Conservation (phyloP, 53 echinoderm and acorn worm genomes). For the Patiria pectinifera region DNA sequence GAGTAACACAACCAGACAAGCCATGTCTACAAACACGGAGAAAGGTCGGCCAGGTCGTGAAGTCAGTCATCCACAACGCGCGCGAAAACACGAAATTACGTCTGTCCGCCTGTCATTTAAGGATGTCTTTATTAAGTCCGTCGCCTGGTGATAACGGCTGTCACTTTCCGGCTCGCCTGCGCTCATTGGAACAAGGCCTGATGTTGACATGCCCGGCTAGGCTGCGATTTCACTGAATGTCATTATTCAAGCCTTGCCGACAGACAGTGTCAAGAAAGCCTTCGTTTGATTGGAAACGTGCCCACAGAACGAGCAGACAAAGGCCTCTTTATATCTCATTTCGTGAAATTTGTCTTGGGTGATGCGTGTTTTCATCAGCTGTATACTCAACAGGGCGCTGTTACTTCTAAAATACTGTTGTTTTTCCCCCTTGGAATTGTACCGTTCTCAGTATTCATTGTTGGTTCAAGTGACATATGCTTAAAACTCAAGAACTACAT, state of each 20-base stretch:
- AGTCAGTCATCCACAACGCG: neutral
- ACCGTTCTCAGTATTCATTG: neutral
- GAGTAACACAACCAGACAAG: neutral
- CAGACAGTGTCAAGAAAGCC: too few species aligned
- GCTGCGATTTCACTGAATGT: neutral
- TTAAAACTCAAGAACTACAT: neutral
- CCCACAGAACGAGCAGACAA: neutral
- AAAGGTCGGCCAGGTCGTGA: neutral
- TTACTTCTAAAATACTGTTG: neutral
- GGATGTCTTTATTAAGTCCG: constrained; percentile 21
- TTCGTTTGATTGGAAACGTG: neutral
- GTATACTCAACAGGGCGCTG: neutral
- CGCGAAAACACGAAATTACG: constrained; percentile 31
- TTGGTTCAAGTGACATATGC: neutral
- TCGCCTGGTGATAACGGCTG: neutral
- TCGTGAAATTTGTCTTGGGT: neutral
- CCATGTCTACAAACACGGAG: neutral
- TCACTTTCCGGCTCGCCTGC: neutral
- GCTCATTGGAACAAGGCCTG: neutral
- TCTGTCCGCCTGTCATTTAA: constrained; percentile 34
- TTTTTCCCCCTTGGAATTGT: neutral
- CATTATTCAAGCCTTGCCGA: neutral
- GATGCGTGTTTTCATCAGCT: neutral
- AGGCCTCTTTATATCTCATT: neutral
- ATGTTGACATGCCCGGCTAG: neutral